A percentile compares a stretch with the other conserved stretches of the same genome.
Conservation (phyloP, 1,140 invertebrate genomes). For the Aphidius gifuensis region DNA sequence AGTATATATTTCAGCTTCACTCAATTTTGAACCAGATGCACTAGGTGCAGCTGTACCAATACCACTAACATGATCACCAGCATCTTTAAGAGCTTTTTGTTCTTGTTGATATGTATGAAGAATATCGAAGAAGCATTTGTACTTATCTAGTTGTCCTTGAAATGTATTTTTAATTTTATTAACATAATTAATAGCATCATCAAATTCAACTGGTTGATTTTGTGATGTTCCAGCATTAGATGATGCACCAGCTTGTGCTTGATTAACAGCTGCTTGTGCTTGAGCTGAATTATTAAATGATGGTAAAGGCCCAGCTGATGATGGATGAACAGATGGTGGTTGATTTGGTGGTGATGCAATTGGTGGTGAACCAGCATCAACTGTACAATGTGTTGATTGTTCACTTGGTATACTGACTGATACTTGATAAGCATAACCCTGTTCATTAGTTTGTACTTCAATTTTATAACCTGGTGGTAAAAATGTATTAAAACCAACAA, state of each 20-base stretch:
- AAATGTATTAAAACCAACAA: slow-evolving; percentile 99
- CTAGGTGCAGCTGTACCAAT: too few relatives aligned
- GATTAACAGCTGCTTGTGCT: slow-evolving; percentile 59
- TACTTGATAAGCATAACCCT: slow-evolving; percentile 71
- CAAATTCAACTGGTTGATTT: slow-evolving; percentile 95
- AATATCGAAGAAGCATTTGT: slow-evolving; percentile 96
- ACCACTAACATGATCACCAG: too few relatives aligned
- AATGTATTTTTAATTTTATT: slow-evolving; percentile 99
- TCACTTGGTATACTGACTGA: slow-evolving; percentile 81
- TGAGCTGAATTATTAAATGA: slow-evolving; percentile 56
- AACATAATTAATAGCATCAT: slow-evolving; percentile 98
- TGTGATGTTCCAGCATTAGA: slow-evolving; percentile 49
- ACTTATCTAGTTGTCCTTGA: slow-evolving; percentile 95
- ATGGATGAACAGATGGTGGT: slow-evolving; percentile 49
- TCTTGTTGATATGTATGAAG: slow-evolving; percentile 98
- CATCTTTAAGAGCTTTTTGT: slow-evolving; percentile 59
- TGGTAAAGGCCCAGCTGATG: slow-evolving; percentile 47
- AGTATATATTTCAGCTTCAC: slow-evolving; percentile 87
- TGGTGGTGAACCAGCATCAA: slow-evolving; percentile 51
- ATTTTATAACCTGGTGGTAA: slow-evolving; percentile 98
- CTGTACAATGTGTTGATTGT: slow-evolving; percentile 61
- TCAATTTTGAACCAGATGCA: slow-evolving; percentile 66
- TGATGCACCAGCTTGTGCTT: slow-evolving; percentile 59
- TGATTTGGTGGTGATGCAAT: slow-evolving; percentile 31
- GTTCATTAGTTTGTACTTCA: slow-evolving; percentile 89